Conservation (phyloP, 2,888 invertebrate genomes). For the Ophion costatus region DNA sequence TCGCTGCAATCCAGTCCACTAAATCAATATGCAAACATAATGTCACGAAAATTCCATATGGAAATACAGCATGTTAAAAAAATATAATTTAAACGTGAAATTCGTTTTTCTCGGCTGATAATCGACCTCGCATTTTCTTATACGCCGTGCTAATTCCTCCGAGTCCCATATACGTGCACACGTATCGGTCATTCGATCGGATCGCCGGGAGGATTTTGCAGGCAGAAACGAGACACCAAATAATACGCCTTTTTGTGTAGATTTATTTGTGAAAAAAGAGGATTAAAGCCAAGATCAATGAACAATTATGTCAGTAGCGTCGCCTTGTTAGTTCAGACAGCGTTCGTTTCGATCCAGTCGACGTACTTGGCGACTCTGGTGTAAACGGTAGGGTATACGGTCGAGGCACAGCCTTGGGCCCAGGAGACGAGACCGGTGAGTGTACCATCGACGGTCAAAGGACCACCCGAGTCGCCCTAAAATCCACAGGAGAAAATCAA, state of each 20-base stretch:
- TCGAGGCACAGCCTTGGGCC: conserved; percentile 74
- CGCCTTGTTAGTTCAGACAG: conserved; percentile 50
- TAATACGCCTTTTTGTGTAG: not conserved
- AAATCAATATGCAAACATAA: too few relatives aligned
- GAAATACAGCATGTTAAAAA: too few relatives aligned
- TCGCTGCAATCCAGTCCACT: too few relatives aligned
- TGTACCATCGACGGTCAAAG: conserved; percentile 75
- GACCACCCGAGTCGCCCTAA: conserved; percentile 80
- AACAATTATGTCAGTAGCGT: not conserved
- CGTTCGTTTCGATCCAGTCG: conserved; percentile 71
- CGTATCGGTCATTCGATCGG: not conserved
- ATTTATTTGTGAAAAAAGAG: not conserved
- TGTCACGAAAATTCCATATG: too few relatives aligned
- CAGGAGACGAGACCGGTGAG: conserved; percentile 78
- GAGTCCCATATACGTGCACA: too few relatives aligned
- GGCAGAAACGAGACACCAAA: not conserved
- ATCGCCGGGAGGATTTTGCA: not conserved
- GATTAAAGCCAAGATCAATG: not conserved
- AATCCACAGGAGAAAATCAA: conserved; percentile 15
- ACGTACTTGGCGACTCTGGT: conserved; percentile 73
- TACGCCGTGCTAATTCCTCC: too few relatives aligned
- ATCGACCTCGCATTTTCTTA: too few relatives aligned
- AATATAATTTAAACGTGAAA: too few relatives aligned
- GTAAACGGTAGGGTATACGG: conserved; percentile 75
- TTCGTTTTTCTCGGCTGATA: too few relatives aligned